Evolutionary conservation across 2,888 invertebrate species (phyloP), one percentile per base, ranked within the genome.

Genomic region (Eueremaeus valkanovi): DNA sequence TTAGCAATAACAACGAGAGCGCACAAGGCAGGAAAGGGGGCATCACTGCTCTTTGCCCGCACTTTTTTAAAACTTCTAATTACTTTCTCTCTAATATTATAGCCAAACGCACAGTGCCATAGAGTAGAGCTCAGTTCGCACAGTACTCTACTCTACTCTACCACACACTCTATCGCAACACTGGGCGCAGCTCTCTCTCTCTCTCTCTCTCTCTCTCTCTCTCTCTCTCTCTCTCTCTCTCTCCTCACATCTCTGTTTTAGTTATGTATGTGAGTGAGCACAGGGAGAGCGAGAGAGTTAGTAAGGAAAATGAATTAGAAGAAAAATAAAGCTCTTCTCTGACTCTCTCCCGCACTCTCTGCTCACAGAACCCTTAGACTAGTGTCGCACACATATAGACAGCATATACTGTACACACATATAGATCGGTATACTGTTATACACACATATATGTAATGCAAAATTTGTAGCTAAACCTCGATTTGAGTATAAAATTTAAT

Each of bases 11-110:
- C 72, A 45, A 51, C 72, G 72, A 73, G 73, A 73, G 21, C 58
- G 73, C 51, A 31, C 40, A 66, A 61, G 31, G 33, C 66, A 58
- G 58, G 40, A 40, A 58, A 55, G 58, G 73, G 58, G 58, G 21
- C 3, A 1, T 21, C 8, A 55, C 11, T 11, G 8, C n/a, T 33
- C 6, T 8, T 58, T 31, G 33, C 51, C 73, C 33, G 3, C 73
- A 40, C 21, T 49, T 73, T 73, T 73, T 73, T 73, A 51, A 73
- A 73, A 73, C 73, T 73, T 73, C 73, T 73, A 73, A 73, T 73
- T 73, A 73, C 73, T 73, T 58, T 33, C 55, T 73, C 49, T 73
- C 27, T 73, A 51, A 73, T 73, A 73, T 73, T 36, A 55, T 42
- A 58, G 36, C 42, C 66, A 18, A 63, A 58, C 13, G 6, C 31